Percentiles rank a stretch among this genome's conserved stretches.
Conservation (phyloP, 2,113 vertebrate genomes). For the Heteronetta atricapilla region DNA sequence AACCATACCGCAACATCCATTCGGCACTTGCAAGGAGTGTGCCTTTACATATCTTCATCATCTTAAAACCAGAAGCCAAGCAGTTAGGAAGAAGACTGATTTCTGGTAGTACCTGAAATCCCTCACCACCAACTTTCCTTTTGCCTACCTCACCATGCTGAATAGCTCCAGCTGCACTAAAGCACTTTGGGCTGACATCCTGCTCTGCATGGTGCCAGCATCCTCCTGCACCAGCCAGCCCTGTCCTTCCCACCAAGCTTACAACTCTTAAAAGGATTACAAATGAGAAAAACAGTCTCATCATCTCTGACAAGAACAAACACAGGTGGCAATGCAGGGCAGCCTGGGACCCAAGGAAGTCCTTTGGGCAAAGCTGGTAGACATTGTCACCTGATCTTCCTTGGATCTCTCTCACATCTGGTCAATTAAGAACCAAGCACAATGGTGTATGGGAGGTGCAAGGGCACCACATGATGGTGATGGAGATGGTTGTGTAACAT, state of each 20-base stretch:
- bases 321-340: background rate
- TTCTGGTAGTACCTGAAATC: background rate
- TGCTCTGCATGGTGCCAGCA: background rate
- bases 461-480: background rate
- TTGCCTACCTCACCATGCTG: rapidly evolving
- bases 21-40: background rate
- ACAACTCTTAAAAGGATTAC: background rate
- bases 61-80: background rate
- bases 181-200: rapidly evolving
- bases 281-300: background rate
- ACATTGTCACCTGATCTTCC: background rate
- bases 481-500: background rate
- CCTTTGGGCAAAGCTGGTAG: background rate
- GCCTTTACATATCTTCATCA: background rate
- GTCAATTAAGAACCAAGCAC: background rate
- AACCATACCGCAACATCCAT: rapidly evolving
- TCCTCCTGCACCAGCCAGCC: background rate
- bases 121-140: background rate
- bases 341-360: background rate
- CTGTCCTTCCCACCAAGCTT: background rate
- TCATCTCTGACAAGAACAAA: background rate
- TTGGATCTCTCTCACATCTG: rapidly evolving
- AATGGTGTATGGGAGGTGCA: background rate
- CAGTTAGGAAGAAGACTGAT: background rate
- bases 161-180: background rate